Percentiles rank a stretch among this genome's conserved stretches.
These are phyloP conservation scores for Delia radicum DNA, from an alignment of 1,140 invertebrate genomes.

Conservation along the genomic window DNA sequence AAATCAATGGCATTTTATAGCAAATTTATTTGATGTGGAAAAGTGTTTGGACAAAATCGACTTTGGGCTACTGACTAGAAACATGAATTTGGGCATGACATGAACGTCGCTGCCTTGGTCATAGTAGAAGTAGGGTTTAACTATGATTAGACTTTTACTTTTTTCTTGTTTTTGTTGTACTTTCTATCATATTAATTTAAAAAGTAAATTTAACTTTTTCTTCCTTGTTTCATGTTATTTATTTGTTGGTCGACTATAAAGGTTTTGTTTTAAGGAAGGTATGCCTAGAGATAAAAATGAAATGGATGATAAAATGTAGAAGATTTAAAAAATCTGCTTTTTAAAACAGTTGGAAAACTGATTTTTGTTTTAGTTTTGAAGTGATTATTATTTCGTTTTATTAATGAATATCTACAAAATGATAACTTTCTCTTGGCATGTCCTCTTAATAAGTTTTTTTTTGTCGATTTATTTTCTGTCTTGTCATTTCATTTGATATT, in stretches of 20 bases:
- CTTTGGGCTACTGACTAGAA: too few relatives aligned
- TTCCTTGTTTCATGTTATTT: background rate
- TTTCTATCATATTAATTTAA: background rate
- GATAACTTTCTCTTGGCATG: background rate
- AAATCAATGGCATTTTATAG: background rate
- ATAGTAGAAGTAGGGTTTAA: background rate
- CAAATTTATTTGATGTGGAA: too few relatives aligned
- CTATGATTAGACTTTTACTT: background rate
- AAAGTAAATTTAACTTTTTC: background rate
- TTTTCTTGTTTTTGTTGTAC: background rate
- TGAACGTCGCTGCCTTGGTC: background rate
- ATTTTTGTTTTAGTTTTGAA: too few relatives aligned
- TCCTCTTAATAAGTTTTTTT: too few relatives aligned
- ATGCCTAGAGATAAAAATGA: background rate
- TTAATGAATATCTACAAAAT: too few relatives aligned
- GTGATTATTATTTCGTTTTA: too few relatives aligned
- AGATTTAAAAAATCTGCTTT: too few relatives aligned
- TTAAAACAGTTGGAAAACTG: too few relatives aligned
- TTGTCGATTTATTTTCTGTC: background rate
- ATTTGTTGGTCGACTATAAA: background rate
- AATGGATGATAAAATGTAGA: too few relatives aligned
- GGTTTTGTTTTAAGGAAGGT: background rate
- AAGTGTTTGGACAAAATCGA: too few relatives aligned
- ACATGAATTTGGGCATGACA: background rate
- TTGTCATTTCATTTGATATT: background rate